phyloP scores from a whole-genome alignment of 2,888 invertebrate genomes.

The Empis stercorea region DNA sequence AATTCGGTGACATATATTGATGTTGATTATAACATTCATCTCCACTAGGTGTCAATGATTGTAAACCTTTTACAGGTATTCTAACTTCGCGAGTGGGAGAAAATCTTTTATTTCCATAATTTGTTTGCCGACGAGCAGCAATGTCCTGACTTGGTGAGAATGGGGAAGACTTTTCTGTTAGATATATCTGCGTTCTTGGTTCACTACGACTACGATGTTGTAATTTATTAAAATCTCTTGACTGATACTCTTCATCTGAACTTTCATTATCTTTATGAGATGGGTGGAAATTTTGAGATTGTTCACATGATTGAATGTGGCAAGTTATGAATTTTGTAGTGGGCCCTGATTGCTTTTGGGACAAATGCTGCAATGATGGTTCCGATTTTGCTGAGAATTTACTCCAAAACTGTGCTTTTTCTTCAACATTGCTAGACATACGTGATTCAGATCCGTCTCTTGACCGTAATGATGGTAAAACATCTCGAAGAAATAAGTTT shows the following conservation, averaged over 20 bases:
- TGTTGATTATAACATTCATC: too few relatives aligned
- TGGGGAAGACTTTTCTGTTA: background rate
- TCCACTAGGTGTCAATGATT: background rate
- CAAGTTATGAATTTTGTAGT: background rate
- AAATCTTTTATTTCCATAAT: background rate
- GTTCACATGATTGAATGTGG: background rate
- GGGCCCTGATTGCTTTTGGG: conserved; percentile 43
- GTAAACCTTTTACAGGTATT: background rate
- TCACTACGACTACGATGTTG: conserved; percentile 50
- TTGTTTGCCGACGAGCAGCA: too few relatives aligned
- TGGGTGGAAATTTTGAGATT: conserved; percentile 8
- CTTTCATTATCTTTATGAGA: conserved; percentile 21
- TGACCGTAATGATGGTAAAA: conserved; percentile 29
- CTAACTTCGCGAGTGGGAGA: background rate
- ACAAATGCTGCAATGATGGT: conserved; percentile 44
- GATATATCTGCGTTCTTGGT: conserved; percentile 36
- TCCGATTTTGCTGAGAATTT: conserved; percentile 41
- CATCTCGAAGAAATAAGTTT: conserved; percentile 50
- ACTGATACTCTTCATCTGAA: conserved; percentile 18
- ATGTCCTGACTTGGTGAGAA: too few relatives aligned
- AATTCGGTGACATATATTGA: too few relatives aligned
- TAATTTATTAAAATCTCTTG: conserved; percentile 32
- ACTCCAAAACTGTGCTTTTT: conserved; percentile 57
- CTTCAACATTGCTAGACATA: conserved; percentile 47
- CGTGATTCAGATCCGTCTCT: conserved; percentile 18